These are phyloP conservation scores for Himalopsyche kuldschensis DNA, from an alignment of 2,888 invertebrate genomes.

Conservation along the genomic window DNA sequence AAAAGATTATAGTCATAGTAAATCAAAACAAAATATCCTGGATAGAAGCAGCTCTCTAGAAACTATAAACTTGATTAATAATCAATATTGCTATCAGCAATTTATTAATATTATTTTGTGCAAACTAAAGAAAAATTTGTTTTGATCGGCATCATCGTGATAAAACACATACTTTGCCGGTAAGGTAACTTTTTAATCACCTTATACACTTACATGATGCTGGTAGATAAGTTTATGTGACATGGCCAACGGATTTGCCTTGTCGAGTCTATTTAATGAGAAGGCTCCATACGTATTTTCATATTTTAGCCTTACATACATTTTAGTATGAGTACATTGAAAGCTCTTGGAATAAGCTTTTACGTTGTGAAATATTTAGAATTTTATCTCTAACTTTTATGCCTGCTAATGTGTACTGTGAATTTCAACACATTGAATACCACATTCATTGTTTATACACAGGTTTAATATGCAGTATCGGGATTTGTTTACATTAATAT, in stretches of 20 bases:
- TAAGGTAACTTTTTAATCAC: background rate
- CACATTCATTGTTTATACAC: no score
- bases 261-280: conserved; percentile 1
- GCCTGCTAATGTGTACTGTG: background rate
- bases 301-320: background rate
- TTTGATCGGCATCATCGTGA: no score
- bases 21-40: no score
- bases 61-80: no score
- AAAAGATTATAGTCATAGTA: no score
- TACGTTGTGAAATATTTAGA: background rate
- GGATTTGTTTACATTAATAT: no score
- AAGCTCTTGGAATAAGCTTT: background rate
- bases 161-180: no score
- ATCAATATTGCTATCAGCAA: no score
- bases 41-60: no score
- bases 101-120: no score
- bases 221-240: background rate
- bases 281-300: background rate
- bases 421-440: background rate
- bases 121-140: no score
- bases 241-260: conserved; percentile 1
- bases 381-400: background rate
- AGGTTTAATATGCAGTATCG: no score
- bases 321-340: background rate
- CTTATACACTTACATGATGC: background rate